Evolutionary conservation across 2,113 vertebrate genomes (phyloP), one percentile per base, ranked within the genome.

Genomic region (Gopherus flavomarginatus): DNA sequence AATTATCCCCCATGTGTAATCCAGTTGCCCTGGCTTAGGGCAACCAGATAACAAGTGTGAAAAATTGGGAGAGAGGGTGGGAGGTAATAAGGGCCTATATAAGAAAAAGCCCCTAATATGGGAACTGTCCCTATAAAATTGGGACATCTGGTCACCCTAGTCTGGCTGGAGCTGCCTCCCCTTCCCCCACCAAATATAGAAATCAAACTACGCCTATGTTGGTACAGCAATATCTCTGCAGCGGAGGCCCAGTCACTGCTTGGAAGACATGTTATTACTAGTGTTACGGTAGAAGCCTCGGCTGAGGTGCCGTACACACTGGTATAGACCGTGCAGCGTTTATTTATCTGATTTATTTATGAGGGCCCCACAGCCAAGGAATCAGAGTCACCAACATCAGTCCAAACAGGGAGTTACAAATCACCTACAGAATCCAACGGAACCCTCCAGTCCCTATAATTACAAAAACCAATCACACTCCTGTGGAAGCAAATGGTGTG

Each of bases 271-370:
- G 24, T 26, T 14, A 3, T 35, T 65, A 35, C 26, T 26, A 10
- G 49, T 26, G 50, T 14, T 35, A 10, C 26, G 31, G 1, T 17
- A 77, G 47, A 8, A 11, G 1, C 35, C 80, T 13, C 31, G 26
- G 2, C 29, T 1, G 21, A 72, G 56, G 4, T 52, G 22, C 56
- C 11, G 50, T 44, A 85, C n/a, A 50, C 81, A 11, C 49, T 10
- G 22, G 3, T 11, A 31, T 3, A 72, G 57, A 17, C 35, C 0
- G 1, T 4, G 0, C 0, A 26, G 35, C 65, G 17, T 21, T 44
- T 38, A 53, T 49, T 5, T 14, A 65, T 11, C 31, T 16, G 9
- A 9, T 8, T 1, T 16, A 69, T n/a, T 10, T n/a, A 21, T 8
- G 35, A 69, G 50, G 26, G 1, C 3, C 5, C 54, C 11, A 42